Percentiles rank a stretch among this genome's conserved stretches.
Conservation (phyloP, 2,113 vertebrate species). For the Amphiprion percula region DNA sequence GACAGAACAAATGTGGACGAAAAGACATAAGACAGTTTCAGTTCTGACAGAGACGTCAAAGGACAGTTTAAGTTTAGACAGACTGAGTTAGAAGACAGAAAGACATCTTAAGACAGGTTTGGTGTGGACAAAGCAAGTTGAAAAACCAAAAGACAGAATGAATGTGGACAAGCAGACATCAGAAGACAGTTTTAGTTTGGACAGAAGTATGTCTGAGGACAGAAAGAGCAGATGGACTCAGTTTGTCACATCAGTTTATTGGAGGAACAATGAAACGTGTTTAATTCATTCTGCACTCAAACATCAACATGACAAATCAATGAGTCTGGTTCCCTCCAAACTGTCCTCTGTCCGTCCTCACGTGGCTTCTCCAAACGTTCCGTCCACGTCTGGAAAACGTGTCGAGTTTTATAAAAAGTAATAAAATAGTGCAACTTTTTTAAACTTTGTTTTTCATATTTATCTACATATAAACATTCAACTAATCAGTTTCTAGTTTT, state of each 20-base stretch:
- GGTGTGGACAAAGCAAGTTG: no score
- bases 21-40: no score
- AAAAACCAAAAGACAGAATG: no score
- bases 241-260: slow-evolving; percentile 63
- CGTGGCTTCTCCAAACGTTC: slow-evolving; percentile 50
- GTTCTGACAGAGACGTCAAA: no score
- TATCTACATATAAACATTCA: slow-evolving; percentile 85
- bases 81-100: no score
- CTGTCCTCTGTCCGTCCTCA: slow-evolving; percentile 33
- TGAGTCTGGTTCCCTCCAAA: slow-evolving; percentile 37
- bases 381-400: slow-evolving; percentile 60
- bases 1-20: no score
- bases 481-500: slow-evolving; percentile 40
- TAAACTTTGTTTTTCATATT: slow-evolving; percentile 74
- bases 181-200: no score
- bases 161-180: no score
- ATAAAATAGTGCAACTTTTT: slow-evolving; percentile 86
- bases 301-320: slow-evolving; percentile 50
- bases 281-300: slow-evolving; percentile 31
- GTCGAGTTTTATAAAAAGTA: slow-evolving; percentile 83
- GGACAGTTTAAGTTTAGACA: no score
- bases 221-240: not conserved
- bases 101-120: no score
- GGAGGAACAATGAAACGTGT: slow-evolving; percentile 62
- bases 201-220: no score